Evolutionary conservation across 2,888 invertebrate genomes (phyloP).

Genomic region (Phanerotoma sp.): DNA sequence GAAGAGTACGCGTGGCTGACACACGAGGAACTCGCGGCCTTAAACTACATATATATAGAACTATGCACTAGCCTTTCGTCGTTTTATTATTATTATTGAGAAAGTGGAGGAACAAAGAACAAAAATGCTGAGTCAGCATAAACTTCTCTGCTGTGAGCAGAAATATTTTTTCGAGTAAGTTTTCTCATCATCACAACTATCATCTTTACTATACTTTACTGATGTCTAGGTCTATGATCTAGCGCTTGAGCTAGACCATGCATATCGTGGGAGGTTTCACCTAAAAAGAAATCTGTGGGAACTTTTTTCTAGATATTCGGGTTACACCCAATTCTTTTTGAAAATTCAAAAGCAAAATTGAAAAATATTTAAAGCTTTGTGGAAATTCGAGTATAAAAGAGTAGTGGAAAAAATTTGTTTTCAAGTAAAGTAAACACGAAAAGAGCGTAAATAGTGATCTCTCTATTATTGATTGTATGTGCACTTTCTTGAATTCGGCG

Average conservation of each 20-base stretch:
- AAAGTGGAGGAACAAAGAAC: constrained; percentile 27
- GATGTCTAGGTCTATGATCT: too few relatives aligned
- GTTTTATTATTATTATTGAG: constrained; percentile 46
- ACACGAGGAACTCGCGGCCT: constrained; percentile 50
- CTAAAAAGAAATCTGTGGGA: constrained; percentile 31
- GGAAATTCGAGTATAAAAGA: too few relatives aligned
- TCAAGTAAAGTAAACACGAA: too few relatives aligned
- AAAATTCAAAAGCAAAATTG: not conserved
- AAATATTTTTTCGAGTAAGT: not conserved
- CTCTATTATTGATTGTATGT: too few relatives aligned
- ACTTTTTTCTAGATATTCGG: constrained; percentile 32
- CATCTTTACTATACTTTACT: too few relatives aligned
- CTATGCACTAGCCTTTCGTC: constrained; percentile 16
- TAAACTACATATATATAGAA: constrained; percentile 13
- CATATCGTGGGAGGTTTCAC: constrained; percentile 42
- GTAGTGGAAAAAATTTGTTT: too few relatives aligned
- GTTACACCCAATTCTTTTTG: not conserved
- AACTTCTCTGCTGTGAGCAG: constrained; percentile 29
- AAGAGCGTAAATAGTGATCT: too few relatives aligned
- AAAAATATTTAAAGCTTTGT: too few relatives aligned
- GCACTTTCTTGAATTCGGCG: too few relatives aligned
- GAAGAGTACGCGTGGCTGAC: constrained; percentile 54
- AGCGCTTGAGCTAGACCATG: too few relatives aligned
- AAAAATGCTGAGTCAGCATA: not conserved
- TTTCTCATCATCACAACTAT: too few relatives aligned